phyloP scores from a whole-genome alignment of 2,113 vertebrate species.

The Conger conger region DNA sequence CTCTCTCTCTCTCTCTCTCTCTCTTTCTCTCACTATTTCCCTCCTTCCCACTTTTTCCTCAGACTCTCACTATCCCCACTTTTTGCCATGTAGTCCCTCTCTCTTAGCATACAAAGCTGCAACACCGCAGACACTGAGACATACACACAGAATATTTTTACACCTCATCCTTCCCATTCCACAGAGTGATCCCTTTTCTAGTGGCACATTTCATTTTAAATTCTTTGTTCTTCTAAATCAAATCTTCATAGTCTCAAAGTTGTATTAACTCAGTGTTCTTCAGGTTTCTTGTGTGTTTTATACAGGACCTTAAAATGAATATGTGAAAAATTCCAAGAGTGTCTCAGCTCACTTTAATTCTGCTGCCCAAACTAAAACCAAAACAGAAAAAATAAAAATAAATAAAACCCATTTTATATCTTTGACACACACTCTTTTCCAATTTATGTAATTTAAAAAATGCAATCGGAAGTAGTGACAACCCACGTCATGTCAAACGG shows the following conservation, averaged over 20 bases:
- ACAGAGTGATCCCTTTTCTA: slow-evolving; percentile 9
- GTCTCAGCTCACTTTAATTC: background rate
- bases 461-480: background rate
- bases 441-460: background rate
- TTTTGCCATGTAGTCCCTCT: background rate
- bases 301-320: slow-evolving; percentile 32
- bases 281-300: slow-evolving; percentile 31
- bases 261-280: slow-evolving; percentile 34
- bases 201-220: background rate
- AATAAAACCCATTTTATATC: no score
- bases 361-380: background rate
- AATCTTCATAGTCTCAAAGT: slow-evolving; percentile 42
- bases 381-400: background rate
- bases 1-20: no score
- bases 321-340: background rate
- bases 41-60: background rate
- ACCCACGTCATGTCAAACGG: slow-evolving; percentile 33
- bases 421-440: background rate
- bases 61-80: background rate
- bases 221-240: slow-evolving; percentile 26
- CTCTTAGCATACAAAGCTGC: background rate
- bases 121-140: background rate
- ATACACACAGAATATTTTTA: background rate
- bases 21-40: no score
- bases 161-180: background rate